These are phyloP conservation scores for Thalassophryne amazonica DNA, from an alignment of 2,797 vertebrate species.

Conservation along the genomic window DNA sequence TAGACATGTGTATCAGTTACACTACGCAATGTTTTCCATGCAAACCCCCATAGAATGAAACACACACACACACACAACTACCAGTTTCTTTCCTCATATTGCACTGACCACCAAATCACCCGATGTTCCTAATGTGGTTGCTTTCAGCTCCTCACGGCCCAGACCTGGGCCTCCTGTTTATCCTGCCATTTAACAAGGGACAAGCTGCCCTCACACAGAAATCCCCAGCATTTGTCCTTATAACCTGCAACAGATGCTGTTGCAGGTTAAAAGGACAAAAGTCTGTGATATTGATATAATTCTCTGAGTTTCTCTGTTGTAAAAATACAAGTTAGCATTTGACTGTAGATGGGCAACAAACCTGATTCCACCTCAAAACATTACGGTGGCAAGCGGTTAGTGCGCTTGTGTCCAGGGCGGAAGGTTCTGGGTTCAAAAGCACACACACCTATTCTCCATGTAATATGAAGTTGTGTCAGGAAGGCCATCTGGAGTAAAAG, in stretches of 20 bases:
- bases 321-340: too few relatives aligned
- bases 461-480: too few relatives aligned
- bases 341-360: too few relatives aligned
- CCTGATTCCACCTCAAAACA: too few relatives aligned
- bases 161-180: constrained; percentile 33
- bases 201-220: constrained; percentile 4
- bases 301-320: too few relatives aligned
- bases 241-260: constrained; percentile 14
- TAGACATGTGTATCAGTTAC: constrained; percentile 45
- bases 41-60: constrained; percentile 28
- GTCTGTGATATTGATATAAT: too few relatives aligned
- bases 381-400: too few relatives aligned
- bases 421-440: too few relatives aligned
- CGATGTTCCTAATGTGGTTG: constrained; percentile 32
- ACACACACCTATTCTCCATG: too few relatives aligned
- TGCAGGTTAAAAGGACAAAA: too few relatives aligned
- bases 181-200: constrained; percentile 30
- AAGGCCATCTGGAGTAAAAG: too few relatives aligned
- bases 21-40: constrained; percentile 65
- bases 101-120: constrained; percentile 39
- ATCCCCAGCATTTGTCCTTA: neutral
- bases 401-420: too few relatives aligned
- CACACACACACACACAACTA: constrained; percentile 28
- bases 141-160: constrained; percentile 6
- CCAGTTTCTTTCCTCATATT: constrained; percentile 36